Conservation (phyloP, 2,797 vertebrate species). For the Melanotaenia parkinsoni region DNA sequence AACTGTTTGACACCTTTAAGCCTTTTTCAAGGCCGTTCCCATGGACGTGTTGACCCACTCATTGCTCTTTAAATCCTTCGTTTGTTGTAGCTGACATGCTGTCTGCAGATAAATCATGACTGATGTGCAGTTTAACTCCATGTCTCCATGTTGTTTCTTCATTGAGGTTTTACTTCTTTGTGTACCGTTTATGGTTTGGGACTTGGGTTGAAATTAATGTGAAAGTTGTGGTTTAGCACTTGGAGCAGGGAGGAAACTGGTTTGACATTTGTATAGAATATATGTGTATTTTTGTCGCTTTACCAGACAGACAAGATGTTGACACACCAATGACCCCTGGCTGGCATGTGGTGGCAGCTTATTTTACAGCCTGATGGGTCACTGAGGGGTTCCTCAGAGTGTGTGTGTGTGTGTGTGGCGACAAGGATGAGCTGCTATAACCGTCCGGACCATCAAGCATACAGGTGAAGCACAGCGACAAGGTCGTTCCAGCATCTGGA, state of each 20-base stretch:
- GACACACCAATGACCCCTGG: conserved; percentile 62
- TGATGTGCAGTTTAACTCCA: conserved; percentile 21
- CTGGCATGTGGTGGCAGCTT: conserved; percentile 63
- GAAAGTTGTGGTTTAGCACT: conserved; percentile 39
- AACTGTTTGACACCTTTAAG: background rate
- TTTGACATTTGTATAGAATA: conserved; percentile 26
- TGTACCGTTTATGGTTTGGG: conserved; percentile 46
- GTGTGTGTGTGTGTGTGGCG: conserved; percentile 33
- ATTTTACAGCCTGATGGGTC: conserved; percentile 62
- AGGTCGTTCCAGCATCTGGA: conserved; percentile 52
- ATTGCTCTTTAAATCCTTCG: background rate
- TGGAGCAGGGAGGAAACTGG: conserved; percentile 31
- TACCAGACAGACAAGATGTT: conserved; percentile 54
- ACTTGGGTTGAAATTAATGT: conserved; percentile 38
- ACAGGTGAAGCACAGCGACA: conserved; percentile 64
- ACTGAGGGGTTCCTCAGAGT: conserved; percentile 47
- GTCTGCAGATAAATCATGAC: conserved; percentile 5
- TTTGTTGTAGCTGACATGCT: background rate
- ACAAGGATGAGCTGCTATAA: conserved; percentile 32
- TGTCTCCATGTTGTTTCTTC: conserved; percentile 6
- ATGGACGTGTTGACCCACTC: background rate
- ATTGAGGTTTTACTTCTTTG: conserved; percentile 31
- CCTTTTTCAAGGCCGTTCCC: background rate
- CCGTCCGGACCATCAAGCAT: conserved; percentile 35
- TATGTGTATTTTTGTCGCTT: conserved; percentile 23